Evolutionary conservation across 2,888 invertebrate genomes (phyloP).

Genomic region (Cyrtodaria siliqua): DNA sequence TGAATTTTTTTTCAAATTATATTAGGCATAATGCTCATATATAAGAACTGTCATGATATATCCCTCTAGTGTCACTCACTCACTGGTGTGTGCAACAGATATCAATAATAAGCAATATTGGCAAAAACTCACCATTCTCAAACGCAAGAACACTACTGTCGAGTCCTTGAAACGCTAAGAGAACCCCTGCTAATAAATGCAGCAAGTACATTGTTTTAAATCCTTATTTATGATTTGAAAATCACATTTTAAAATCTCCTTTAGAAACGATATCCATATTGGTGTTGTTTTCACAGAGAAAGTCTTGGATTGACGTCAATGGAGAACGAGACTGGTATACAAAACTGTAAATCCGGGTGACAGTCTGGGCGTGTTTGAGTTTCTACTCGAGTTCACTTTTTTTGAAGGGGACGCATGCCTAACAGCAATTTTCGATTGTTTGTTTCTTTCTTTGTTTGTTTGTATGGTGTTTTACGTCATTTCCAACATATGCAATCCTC

Average conservation of each 20-base stretch:
- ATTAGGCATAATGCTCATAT: too few species aligned
- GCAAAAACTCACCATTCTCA: slow-evolving; percentile 32
- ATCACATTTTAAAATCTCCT: slow-evolving; percentile 41
- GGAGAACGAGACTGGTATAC: slow-evolving; percentile 18
- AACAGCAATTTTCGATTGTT: too few species aligned
- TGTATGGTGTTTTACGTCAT: too few species aligned
- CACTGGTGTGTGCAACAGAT: too few species aligned
- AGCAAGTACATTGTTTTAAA: slow-evolving; percentile 45
- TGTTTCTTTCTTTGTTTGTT: too few species aligned
- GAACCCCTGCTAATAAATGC: slow-evolving; percentile 36
- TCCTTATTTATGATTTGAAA: slow-evolving; percentile 13
- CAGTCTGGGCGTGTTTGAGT: neutral
- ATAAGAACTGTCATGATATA: too few species aligned
- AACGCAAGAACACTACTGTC: slow-evolving; percentile 16
- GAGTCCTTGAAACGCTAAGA: slow-evolving; percentile 33
- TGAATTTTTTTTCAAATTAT: too few species aligned
- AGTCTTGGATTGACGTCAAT: slow-evolving; percentile 52
- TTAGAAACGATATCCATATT: slow-evolving; percentile 46
- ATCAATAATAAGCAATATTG: too few species aligned
- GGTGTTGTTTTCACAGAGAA: slow-evolving; percentile 17
- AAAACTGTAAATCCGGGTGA: neutral
- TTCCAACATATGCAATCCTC: too few species aligned
- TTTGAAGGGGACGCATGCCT: too few species aligned
- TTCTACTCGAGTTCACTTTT: too few species aligned
- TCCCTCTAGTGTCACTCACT: too few species aligned